Evolutionary conservation across 2,888 invertebrate species (phyloP).

Genomic region (Hedya salicella): DNA sequence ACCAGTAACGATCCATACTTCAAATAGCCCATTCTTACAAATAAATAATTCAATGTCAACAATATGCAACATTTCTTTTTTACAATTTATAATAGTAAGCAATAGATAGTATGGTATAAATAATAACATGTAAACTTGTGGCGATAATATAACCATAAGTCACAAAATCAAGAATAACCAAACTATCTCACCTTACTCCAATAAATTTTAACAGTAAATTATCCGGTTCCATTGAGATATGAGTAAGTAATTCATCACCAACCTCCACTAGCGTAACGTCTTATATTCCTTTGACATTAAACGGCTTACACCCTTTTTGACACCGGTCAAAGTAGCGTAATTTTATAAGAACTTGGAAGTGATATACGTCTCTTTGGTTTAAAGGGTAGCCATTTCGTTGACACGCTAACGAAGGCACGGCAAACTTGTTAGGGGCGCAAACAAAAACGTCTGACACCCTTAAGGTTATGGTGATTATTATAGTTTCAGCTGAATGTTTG

Average conservation of each 20-base stretch:
- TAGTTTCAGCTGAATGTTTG: constrained; percentile 11
- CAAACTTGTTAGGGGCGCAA: constrained; percentile 32
- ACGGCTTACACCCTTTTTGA: neutral
- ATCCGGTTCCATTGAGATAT: neutral
- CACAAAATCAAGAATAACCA: neutral
- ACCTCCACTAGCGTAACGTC: neutral
- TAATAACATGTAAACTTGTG: too few relatives aligned
- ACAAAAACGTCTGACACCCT: constrained; percentile 23
- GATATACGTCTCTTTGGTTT: neutral
- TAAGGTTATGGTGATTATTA: constrained; percentile 12
- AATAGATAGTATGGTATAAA: too few relatives aligned
- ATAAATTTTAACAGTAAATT: constrained; percentile 6
- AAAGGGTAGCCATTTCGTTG: constrained; percentile 6
- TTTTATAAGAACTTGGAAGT: neutral
- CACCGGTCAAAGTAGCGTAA: neutral
- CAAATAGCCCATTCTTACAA: too few relatives aligned
- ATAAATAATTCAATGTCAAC: too few relatives aligned
- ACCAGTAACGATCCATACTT: too few relatives aligned
- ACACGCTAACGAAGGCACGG: constrained; percentile 25
- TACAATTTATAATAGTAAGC: too few relatives aligned
- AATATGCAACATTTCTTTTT: too few relatives aligned
- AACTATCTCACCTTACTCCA: neutral
- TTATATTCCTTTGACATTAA: neutral
- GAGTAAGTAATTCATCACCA: neutral
- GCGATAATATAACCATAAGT: neutral